Percentiles rank a stretch among this genome's conserved stretches.
These are phyloP conservation scores for Malthinus seriepunctatus DNA, from an alignment of 2,888 invertebrate genomes.

Conservation along the genomic window DNA sequence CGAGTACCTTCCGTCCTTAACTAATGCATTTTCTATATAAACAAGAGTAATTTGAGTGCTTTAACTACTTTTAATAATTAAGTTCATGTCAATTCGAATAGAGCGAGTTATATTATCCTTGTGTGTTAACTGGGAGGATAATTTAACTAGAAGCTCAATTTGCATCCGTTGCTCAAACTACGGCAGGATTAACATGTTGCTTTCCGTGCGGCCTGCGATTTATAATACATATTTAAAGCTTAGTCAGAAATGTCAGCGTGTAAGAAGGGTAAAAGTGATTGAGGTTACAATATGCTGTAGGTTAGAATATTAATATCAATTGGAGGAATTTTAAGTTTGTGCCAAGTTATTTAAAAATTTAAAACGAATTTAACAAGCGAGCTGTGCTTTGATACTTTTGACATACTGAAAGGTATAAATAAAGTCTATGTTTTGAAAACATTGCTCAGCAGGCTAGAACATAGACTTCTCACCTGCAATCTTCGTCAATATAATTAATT, in stretches of 20 bases:
- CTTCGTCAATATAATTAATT: too few relatives aligned
- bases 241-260: conserved; percentile 10
- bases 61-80: neutral
- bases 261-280: conserved; percentile 14
- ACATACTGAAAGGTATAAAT: too few relatives aligned
- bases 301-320: conserved; percentile 5
- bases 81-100: neutral
- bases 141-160: conserved; percentile 10
- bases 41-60: too few relatives aligned
- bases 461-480: too few relatives aligned
- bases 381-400: too few relatives aligned
- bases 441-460: too few relatives aligned
- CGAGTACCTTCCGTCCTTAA: too few relatives aligned
- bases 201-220: conserved; percentile 4
- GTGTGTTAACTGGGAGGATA: conserved; percentile 6
- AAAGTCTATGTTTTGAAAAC: too few relatives aligned
- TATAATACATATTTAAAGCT: conserved; percentile 4
- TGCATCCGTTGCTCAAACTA: conserved; percentile 1
- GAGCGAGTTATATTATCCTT: conserved; percentile 6
- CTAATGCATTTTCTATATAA: too few relatives aligned
- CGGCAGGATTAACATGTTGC: conserved; percentile 6
- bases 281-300: conserved; percentile 8
- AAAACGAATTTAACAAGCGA: too few relatives aligned
- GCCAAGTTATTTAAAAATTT: too few relatives aligned
- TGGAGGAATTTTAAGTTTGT: too few relatives aligned